These are phyloP conservation scores for Rhopalosiphum padi DNA, from an alignment of 1,140 invertebrate species.

Conservation along the genomic window DNA sequence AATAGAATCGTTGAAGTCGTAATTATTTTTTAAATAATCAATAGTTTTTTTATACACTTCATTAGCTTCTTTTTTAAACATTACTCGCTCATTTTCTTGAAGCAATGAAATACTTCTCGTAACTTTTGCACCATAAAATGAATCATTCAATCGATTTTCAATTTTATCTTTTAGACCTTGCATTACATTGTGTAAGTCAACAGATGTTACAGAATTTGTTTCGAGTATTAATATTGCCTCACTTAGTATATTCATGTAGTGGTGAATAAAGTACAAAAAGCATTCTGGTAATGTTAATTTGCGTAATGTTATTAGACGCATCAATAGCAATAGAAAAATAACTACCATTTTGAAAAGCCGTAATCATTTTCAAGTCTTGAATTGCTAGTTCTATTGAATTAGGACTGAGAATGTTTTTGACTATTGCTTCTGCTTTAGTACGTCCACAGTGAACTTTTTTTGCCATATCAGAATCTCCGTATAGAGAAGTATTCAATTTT, in stretches of 20 bases:
- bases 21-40: slow-evolving; percentile 8
- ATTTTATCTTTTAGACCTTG: background rate
- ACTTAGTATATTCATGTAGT: background rate
- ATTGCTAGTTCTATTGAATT: background rate
- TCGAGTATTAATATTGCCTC: background rate
- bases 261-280: slow-evolving; percentile 15
- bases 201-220: background rate
- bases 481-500: background rate
- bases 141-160: background rate
- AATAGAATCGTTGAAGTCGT: slow-evolving; percentile 18
- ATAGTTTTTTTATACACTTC: slow-evolving; percentile 10
- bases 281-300: background rate
- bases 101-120: background rate
- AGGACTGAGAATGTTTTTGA: slow-evolving; percentile 1
- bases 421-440: slow-evolving; percentile 13
- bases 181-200: background rate
- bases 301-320: slow-evolving; percentile 1
- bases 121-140: slow-evolving; percentile 28
- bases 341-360: background rate
- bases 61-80: slow-evolving; percentile 12
- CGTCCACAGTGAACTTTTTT: slow-evolving; percentile 1
- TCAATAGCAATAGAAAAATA: slow-evolving; percentile 33
- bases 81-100: background rate
- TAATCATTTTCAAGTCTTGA: slow-evolving; percentile 2
- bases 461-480: background rate